phyloP scores from a whole-genome alignment of 2,113 vertebrate genomes.

The Mormyrus lacerda region DNA sequence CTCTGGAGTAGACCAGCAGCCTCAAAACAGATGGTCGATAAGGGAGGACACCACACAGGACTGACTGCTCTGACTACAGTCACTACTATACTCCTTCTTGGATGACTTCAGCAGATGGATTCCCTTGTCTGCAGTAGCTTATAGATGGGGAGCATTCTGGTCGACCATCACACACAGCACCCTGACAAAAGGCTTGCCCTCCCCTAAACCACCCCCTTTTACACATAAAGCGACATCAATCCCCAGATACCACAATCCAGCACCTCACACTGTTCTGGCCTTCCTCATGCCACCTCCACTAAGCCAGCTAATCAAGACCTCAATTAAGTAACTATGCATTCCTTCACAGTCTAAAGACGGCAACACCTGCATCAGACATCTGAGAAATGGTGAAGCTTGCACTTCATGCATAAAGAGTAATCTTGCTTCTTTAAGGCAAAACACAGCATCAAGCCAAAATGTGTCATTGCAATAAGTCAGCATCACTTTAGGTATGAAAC shows the following conservation, averaged over 20 bases:
- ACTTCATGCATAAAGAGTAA: no score
- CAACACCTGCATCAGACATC: not conserved
- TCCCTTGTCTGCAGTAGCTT: not conserved
- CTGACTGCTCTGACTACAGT: not conserved
- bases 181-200: not conserved
- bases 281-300: not conserved
- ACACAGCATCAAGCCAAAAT: not conserved
- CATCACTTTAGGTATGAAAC: not conserved
- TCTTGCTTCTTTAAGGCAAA: not conserved
- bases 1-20: not conserved
- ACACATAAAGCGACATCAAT: not conserved
- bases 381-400: not conserved
- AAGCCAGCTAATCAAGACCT: not conserved
- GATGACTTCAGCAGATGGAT: not conserved
- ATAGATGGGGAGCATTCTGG: not conserved
- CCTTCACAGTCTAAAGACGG: not conserved
- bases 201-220: not conserved
- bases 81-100: not conserved
- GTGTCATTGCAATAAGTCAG: not conserved
- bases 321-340: not conserved
- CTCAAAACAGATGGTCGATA: not conserved
- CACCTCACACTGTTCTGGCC: not conserved
- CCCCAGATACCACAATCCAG: not conserved
- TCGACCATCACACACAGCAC: not conserved
- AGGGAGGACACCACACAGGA: not conserved